Evolutionary conservation across 2,797 vertebrate species (phyloP).

Genomic region (Ispidina picta): DNA sequence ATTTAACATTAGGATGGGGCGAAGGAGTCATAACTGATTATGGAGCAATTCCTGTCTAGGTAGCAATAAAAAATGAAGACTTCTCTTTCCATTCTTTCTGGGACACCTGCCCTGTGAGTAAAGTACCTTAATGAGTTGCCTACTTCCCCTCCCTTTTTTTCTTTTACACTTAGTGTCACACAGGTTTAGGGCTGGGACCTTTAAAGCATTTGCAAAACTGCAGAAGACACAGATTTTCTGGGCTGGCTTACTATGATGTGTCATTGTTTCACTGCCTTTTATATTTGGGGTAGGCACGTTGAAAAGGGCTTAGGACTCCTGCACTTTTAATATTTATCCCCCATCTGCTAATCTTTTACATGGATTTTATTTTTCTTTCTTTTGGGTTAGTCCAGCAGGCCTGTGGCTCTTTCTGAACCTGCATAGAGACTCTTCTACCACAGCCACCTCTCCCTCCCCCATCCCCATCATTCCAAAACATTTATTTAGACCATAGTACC

Average conservation of each 20-base stretch:
- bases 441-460: background rate
- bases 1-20: background rate
- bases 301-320: background rate
- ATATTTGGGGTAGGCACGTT: background rate
- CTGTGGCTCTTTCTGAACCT: background rate
- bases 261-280: background rate
- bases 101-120: background rate
- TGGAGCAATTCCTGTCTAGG: background rate
- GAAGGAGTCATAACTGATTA: constrained; percentile 28
- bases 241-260: background rate
- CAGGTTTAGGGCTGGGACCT: background rate
- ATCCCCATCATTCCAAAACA: background rate
- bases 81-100: background rate
- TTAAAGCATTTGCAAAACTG: background rate
- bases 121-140: background rate
- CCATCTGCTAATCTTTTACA: background rate
- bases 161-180: background rate
- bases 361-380: background rate
- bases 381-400: background rate
- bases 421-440: background rate
- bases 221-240: background rate
- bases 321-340: background rate
- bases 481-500: background rate
- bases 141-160: background rate
- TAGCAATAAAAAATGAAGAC: background rate